Base-by-base conservation (phyloP, 2,113 vertebrate genomes). In the Zeus faber region DNA sequence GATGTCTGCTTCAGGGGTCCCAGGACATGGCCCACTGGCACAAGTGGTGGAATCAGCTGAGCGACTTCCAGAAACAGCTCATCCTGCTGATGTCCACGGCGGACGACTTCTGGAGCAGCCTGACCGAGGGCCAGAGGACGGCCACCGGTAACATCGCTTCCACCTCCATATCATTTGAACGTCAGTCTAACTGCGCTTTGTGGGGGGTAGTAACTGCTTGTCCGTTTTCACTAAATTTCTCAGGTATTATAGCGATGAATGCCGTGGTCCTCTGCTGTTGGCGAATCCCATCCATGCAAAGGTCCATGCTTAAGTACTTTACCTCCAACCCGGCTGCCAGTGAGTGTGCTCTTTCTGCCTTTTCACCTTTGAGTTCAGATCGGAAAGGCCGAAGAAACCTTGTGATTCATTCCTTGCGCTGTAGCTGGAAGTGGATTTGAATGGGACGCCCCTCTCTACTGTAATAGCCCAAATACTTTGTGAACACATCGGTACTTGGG, bases 131-230 rank as follows among this genome's bases (percentile, higher is more conserved):
- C 62, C 95, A 98, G 81, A 92, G 76, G 76, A 91, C 91, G 57
- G 93, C 94, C 58, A 93, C 94, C 79, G 94, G 96, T 98, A 86
- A n/a, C n/a, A n/a, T n/a, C n/a, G n/a, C n/a, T n/a, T n/a, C n/a
- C n/a, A n/a, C n/a, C n/a, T n/a, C n/a, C 13, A 13, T 16, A 14
- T 37, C 9, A 9, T 4, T 37, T 37, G 9, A 35, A 8, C 33
- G 14, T 8, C 33, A 35, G 4, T 29, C 4, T 29, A 29, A 29
- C 4, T 29, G 27, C 33, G 33, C 9, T 4, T 14, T 14, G 2
- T 11, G 3, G 13, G n/a, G 11, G 1, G 6, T 50, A 20, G 9
- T 21, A 18, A 31, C 5, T 7, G 6, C 4, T 56, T 44, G 33
- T 53, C 9, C 10, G n/a, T 49, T 22, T 4, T 56, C 10, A 6